A percentile compares a stretch with the other conserved stretches of the same genome.
Conservation (phyloP, 2,888 invertebrate genomes). For the Achlya flavicornis region DNA sequence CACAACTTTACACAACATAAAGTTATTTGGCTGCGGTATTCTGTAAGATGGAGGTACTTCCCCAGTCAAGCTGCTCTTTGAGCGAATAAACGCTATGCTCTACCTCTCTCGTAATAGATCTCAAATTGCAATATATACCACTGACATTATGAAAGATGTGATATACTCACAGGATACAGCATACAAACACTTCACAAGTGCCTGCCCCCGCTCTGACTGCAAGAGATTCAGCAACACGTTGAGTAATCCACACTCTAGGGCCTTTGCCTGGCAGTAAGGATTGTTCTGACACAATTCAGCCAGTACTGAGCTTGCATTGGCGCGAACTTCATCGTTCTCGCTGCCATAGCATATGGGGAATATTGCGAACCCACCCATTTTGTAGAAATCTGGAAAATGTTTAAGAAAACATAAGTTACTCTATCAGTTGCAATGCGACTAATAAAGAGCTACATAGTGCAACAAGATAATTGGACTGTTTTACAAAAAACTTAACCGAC, state of each 20-base stretch:
- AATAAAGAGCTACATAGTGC: no score
- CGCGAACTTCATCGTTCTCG: constrained; percentile 84
- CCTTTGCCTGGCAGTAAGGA: constrained; percentile 89
- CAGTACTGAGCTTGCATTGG: constrained; percentile 86
- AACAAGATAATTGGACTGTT: no score
- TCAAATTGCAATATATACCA: no score
- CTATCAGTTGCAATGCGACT: no score
- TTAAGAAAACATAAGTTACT: background rate
- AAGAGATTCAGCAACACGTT: constrained; percentile 85
- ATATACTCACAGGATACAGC: constrained; percentile 90
- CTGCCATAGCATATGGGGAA: constrained; percentile 87
- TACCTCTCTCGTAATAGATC: no score
- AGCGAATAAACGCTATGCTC: no score
- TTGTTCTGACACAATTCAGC: constrained; percentile 94
- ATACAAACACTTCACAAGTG: constrained; percentile 88
- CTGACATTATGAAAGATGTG: no score
- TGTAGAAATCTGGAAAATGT: constrained; percentile 88
- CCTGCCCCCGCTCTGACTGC: constrained; percentile 81
- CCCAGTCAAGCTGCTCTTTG: no score
- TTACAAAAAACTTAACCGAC: no score
- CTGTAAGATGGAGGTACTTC: no score
- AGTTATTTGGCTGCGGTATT: no score
- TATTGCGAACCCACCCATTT: constrained; percentile 91
- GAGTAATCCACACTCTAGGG: constrained; percentile 87
- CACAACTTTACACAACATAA: no score